A percentile compares a stretch with the other conserved stretches of the same genome.
These are phyloP conservation scores for Arge pagana DNA, from an alignment of 2,888 invertebrate species.

Conservation along the genomic window DNA sequence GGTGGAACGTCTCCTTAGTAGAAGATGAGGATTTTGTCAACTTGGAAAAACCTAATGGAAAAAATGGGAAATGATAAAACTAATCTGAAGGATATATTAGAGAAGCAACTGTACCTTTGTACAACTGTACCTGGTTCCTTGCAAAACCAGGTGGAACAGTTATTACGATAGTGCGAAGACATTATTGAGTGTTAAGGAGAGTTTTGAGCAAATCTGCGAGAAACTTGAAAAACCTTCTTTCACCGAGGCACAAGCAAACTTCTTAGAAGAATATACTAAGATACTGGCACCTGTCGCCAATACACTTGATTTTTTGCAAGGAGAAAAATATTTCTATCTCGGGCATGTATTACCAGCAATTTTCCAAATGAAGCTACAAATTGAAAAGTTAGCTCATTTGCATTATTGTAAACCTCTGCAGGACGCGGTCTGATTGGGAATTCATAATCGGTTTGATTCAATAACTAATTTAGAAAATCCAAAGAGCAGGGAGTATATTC, in stretches of 20 bases:
- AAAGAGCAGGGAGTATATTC: slow-evolving; percentile 22
- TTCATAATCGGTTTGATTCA: slow-evolving; percentile 8
- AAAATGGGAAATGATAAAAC: too few species aligned
- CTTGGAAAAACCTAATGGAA: too few species aligned
- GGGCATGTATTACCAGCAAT: slow-evolving; percentile 21
- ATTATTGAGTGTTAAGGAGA: slow-evolving; percentile 12
- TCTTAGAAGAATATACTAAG: slow-evolving; percentile 22
- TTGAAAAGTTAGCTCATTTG: slow-evolving; percentile 16
- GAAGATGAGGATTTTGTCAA: too few species aligned
- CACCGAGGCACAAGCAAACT: slow-evolving; percentile 12
- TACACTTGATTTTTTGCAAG: slow-evolving; percentile 20
- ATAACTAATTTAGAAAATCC: slow-evolving; percentile 14
- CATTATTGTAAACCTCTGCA: slow-evolving; percentile 15
- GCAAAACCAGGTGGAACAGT: slow-evolving; percentile 23
- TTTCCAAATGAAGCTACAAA: slow-evolving; percentile 14
- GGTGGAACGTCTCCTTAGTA: too few species aligned
- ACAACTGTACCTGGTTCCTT: too few species aligned
- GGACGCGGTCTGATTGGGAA: not conserved
- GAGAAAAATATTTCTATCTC: slow-evolving; percentile 24
- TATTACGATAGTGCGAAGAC: slow-evolving; percentile 10
- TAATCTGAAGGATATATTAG: too few species aligned
- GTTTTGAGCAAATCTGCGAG: slow-evolving; percentile 21
- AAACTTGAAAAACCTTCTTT: slow-evolving; percentile 20
- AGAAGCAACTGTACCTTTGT: too few species aligned
- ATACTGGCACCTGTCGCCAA: slow-evolving; percentile 21